Conservation (phyloP, 2,888 invertebrate species). For the Dryobotodes eremita region DNA sequence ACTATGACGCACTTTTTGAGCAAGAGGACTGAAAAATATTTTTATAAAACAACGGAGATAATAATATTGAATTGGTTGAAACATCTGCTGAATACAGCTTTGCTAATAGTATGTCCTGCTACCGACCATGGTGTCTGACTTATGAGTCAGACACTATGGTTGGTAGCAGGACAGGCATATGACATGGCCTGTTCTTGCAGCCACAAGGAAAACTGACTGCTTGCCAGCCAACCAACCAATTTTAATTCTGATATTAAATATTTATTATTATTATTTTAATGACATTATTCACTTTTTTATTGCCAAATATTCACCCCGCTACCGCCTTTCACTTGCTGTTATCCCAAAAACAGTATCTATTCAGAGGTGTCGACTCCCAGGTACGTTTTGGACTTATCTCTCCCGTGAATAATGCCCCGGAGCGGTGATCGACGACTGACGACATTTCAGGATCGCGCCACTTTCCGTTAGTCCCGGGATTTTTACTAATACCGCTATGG, state of each 20-base stretch:
- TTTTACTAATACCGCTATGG: slow-evolving; percentile 65
- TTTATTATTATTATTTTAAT: no score
- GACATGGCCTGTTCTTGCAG: neutral
- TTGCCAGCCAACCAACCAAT: neutral
- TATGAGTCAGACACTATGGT: neutral
- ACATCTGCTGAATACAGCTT: no score
- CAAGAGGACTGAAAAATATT: neutral
- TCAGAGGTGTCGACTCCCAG: slow-evolving; percentile 75
- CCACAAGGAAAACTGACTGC: neutral
- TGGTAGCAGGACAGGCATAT: neutral
- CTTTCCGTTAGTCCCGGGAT: slow-evolving; percentile 66
- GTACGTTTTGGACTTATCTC: slow-evolving; percentile 79
- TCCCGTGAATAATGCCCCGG: slow-evolving; percentile 81
- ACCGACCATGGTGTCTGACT: neutral
- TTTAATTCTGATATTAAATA: no score
- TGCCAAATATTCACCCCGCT: slow-evolving; percentile 1
- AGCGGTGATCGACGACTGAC: slow-evolving; percentile 83
- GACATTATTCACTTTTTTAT: no score
- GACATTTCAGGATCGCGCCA: slow-evolving; percentile 77
- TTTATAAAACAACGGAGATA: neutral
- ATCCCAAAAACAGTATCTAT: slow-evolving; percentile 70
- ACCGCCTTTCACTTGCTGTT: neutral
- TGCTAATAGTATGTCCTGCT: neutral
- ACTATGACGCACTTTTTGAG: no score
- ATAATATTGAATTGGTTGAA: neutral